Evolutionary conservation across 1,140 invertebrate species (phyloP), one percentile per base, ranked within the genome.

Genomic region (Adoxophyes honmai): DNA sequence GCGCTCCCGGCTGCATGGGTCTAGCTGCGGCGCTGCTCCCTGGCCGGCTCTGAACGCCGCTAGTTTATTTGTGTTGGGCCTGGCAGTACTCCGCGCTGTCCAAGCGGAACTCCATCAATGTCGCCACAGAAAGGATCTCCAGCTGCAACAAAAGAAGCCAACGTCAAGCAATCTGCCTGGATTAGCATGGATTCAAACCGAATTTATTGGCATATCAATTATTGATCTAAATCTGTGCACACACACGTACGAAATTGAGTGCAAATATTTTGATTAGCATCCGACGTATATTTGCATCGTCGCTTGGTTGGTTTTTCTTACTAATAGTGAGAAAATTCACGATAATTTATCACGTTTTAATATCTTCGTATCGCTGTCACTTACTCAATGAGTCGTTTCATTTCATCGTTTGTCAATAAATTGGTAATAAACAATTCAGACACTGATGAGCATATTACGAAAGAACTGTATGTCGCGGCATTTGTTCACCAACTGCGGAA

Each of bases 21-120:
- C 37, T 21, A 48, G 42, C 42, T 48, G 21, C 42, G 42, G 18
- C 44, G 16, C 66, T 62, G 71, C 70, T 68, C 71, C 72, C 73
- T 76, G 66, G 70, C 65, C 67, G 64, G 51, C 73, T 62, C 65
- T 63, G 64, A 68, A 70, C 66, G 69, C 79, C 76, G 70, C 75
- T 64, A 68, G 86, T 94, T 94, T 96, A 96, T 96, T 96, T 96
- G 95, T 97, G 95, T 94, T 97, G 95, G 90, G 95, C 96, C 93
- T 97, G 96, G 94, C 97, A 98, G 92, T 97, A 97, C 92, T 97
- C 95, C 92, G 95, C 95, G 91, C 95, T 96, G 92, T 96, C 95
- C 93, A 96, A 94, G 91, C 96, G 94, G 95, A 97, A 97, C 96
- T 97, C 96, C 96, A 97, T 98, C 95, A 96, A 97, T 95, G 95